Conservation (phyloP, 2,113 vertebrate genomes). For the Coturnix japonica region DNA sequence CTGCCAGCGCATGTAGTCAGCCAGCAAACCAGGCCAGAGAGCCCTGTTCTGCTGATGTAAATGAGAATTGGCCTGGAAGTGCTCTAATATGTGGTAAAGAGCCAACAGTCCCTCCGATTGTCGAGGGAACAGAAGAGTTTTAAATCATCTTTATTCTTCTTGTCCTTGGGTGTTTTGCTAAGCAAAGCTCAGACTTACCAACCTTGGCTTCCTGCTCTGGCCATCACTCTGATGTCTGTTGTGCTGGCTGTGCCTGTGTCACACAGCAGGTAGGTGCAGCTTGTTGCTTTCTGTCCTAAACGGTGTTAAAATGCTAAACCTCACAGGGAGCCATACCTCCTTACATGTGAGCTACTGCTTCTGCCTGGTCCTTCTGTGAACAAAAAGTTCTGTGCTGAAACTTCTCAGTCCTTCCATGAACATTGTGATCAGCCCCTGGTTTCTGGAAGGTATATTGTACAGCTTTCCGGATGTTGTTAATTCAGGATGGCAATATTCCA, state of each 20-base stretch:
- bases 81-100: not conserved
- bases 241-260: rapidly evolving
- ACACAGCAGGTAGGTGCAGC: not conserved
- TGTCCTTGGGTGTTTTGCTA: not conserved
- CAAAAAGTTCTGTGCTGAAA: rapidly evolving
- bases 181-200: not conserved
- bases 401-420: not conserved
- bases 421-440: not conserved
- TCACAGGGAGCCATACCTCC: not conserved
- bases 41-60: slow-evolving; percentile 27
- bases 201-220: not conserved
- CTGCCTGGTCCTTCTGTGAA: not conserved
- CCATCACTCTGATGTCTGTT: not conserved
- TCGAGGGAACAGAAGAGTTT: slow-evolving; percentile 26
- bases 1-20: slow-evolving; percentile 31
- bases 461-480: not conserved
- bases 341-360: not conserved
- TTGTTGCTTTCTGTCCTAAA: not conserved
- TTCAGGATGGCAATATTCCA: not conserved
- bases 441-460: not conserved
- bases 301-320: not conserved
- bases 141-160: slow-evolving; percentile 33
- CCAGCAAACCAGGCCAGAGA: not conserved
- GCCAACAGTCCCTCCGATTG: slow-evolving; percentile 8
- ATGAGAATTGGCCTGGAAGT: slow-evolving; percentile 38